These are phyloP conservation scores for Yasuhikotakia modesta DNA, from an alignment of 2,797 vertebrate genomes.

Conservation along the genomic window DNA sequence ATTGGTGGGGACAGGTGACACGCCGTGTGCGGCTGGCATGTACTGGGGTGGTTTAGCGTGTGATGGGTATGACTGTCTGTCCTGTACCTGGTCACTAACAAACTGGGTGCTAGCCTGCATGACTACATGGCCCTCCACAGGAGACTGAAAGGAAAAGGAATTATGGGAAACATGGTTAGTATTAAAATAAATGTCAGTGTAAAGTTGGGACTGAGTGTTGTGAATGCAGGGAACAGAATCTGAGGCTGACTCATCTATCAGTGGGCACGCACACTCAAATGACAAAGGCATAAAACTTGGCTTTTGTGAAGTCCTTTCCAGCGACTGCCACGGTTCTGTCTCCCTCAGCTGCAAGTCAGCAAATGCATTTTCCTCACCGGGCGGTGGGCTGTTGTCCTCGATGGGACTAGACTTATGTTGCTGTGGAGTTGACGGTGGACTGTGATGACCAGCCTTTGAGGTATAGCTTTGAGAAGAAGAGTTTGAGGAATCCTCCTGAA, in stretches of 20 bases:
- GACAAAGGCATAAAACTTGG: conserved; percentile 73
- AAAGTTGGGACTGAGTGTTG: conserved; percentile 76
- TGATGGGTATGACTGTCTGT: conserved; percentile 74
- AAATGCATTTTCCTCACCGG: conserved; percentile 80
- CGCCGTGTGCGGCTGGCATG: conserved; percentile 73
- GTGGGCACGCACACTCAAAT: conserved; percentile 84
- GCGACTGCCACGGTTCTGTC: conserved; percentile 81
- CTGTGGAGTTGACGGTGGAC: conserved; percentile 70
- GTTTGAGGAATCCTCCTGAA: conserved; percentile 80
- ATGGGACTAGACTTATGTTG: conserved; percentile 73
- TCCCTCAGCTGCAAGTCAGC: conserved; percentile 82
- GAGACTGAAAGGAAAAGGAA: conserved; percentile 79
- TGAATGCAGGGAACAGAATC: conserved; percentile 78
- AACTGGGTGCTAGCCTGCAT: conserved; percentile 72
- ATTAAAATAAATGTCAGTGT: conserved; percentile 72
- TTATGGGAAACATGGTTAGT: conserved; percentile 75
- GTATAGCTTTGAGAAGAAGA: conserved; percentile 87
- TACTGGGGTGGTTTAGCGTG: conserved; percentile 72
- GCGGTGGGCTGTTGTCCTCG: conserved; percentile 73
- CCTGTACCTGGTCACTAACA: conserved; percentile 73
- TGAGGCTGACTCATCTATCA: conserved; percentile 77
- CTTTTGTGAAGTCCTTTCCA: conserved; percentile 84
- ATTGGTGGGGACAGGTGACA: conserved; percentile 71
- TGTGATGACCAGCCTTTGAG: conserved; percentile 81
- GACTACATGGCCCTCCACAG: conserved; percentile 79